Evolutionary conservation across 2,113 vertebrate species (phyloP).

Genomic region (Lagopus leucura): DNA sequence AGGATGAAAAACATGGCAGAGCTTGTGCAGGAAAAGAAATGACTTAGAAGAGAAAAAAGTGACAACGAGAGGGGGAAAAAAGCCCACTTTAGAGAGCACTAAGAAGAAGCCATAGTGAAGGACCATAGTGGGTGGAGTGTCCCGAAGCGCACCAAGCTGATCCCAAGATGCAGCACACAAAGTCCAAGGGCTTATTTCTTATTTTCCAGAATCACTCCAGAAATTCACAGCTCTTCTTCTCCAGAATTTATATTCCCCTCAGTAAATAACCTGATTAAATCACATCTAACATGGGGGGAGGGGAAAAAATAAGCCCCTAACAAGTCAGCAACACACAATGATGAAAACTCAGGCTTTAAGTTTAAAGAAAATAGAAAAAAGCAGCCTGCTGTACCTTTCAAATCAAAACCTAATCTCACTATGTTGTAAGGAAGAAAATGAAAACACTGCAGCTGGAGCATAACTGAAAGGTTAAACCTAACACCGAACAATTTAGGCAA

Average conservation of each 20-base stretch:
- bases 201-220: neutral
- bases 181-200: neutral
- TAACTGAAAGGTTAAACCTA: slow-evolving; percentile 26
- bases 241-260: neutral
- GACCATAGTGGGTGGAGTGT: neutral
- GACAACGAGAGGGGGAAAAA: neutral
- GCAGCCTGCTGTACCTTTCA: neutral
- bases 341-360: neutral
- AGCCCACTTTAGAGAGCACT: neutral
- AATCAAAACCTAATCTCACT: neutral
- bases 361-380: neutral
- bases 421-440: neutral
- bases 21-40: neutral
- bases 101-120: neutral
- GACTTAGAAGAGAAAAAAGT: neutral
- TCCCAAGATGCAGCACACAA: neutral
- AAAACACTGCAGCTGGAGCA: slow-evolving; percentile 7
- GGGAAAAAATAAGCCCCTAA: neutral
- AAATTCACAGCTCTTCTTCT: neutral
- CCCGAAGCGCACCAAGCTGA: neutral
- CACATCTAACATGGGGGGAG: neutral
- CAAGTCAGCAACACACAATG: neutral
- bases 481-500: neutral
- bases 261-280: neutral
- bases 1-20: neutral